Evolutionary conservation across 2,797 vertebrate genomes (phyloP).

Genomic region (Anguilla pacifica): DNA sequence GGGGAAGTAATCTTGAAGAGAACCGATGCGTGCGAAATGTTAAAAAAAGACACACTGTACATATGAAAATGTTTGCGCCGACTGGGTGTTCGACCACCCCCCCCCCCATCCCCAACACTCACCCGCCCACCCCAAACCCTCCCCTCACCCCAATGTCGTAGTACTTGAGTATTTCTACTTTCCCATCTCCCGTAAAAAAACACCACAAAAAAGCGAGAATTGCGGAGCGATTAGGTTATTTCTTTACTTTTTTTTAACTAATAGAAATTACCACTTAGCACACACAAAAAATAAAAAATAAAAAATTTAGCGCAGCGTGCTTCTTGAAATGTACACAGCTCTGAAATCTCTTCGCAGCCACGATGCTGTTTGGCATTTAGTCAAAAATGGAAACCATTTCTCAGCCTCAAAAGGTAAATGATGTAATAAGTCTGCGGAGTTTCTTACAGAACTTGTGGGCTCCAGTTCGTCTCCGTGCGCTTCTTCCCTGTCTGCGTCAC

Average conservation of each 20-base stretch:
- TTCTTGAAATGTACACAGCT: slow-evolving; percentile 76
- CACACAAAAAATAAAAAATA: slow-evolving; percentile 2
- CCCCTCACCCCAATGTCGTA: background rate
- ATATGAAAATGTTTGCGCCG: background rate
- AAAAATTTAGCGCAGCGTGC: slow-evolving; percentile 27
- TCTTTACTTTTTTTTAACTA: slow-evolving; percentile 59
- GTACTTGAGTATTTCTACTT: slow-evolving; percentile 18
- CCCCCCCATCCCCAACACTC: no score
- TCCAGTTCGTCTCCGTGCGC: slow-evolving; percentile 62
- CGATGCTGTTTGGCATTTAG: slow-evolving; percentile 88
- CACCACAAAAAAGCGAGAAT: slow-evolving; percentile 44
- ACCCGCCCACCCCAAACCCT: no score
- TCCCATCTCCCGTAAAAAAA: background rate
- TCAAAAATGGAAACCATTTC: slow-evolving; percentile 88
- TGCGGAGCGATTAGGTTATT: slow-evolving; percentile 33
- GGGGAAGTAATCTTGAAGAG: background rate
- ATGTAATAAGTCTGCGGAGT: slow-evolving; percentile 85
- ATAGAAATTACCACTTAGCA: slow-evolving; percentile 68
- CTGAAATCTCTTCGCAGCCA: slow-evolving; percentile 91
- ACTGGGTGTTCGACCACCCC: background rate
- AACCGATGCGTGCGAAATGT: background rate
- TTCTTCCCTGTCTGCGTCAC: slow-evolving; percentile 56
- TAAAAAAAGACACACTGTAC: background rate
- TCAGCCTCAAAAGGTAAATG: slow-evolving; percentile 85
- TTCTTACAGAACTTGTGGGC: slow-evolving; percentile 84